Conservation (phyloP, 2,797 vertebrate genomes). For the Parauchenoglanis ngamensis region DNA sequence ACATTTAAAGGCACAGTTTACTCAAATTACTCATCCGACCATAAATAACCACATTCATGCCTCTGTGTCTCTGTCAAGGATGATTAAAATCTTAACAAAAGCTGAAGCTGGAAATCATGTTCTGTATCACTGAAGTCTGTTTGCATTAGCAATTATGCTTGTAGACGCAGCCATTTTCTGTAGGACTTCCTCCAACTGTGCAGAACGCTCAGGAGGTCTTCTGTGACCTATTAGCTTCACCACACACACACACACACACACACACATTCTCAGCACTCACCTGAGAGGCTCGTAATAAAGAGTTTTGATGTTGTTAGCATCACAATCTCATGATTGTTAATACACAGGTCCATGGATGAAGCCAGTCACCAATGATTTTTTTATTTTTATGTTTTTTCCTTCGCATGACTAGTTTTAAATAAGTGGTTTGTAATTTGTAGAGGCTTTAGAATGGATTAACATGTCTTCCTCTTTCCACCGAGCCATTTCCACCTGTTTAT, state of each 20-base stretch:
- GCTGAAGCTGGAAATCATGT: background rate
- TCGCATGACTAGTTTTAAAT: background rate
- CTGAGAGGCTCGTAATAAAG: background rate
- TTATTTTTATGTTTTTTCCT: no score
- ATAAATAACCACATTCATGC: background rate
- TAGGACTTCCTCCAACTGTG: background rate
- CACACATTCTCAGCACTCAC: background rate
- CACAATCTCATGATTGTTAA: background rate
- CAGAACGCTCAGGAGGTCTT: background rate
- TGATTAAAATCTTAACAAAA: background rate
- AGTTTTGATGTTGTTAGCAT: background rate
- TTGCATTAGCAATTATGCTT: background rate
- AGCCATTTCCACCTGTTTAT: background rate
- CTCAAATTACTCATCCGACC: background rate
- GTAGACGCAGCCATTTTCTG: slow-evolving; percentile 2
- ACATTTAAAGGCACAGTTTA: background rate
- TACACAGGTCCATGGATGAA: background rate
- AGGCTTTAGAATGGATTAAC: background rate
- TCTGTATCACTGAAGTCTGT: background rate
- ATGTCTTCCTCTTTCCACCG: background rate
- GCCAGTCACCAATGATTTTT: background rate
- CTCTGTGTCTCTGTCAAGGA: no score
- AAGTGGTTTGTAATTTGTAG: background rate
- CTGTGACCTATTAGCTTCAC: background rate
- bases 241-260: slow-evolving; percentile 6